Base-by-base conservation (phyloP, 2,113 vertebrate species). In the Leuciscus idus region DNA sequence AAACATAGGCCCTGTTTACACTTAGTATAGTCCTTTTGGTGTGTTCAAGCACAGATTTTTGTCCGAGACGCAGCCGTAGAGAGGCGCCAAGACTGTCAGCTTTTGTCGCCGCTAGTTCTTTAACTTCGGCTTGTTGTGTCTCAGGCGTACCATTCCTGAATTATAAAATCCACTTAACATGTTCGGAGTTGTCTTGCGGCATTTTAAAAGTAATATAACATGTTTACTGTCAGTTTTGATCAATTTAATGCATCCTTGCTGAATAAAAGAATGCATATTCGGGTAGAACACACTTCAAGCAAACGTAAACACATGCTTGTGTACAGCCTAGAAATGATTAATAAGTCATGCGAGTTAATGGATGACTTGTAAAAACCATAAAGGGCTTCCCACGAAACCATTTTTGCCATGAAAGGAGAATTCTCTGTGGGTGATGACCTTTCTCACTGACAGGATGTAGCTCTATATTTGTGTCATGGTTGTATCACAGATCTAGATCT, bases 401-500 rank as follows among this genome's bases (percentile, higher is more conserved):
- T 52, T 77, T 77, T 52, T 55, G 75, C 75, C 48, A 55, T 52
- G 48, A 77, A 55, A 52, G 75, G 75, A 39, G 52, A 79, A 61
- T 26, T 80, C 57, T 61, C 23, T 61, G 23, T 57, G 17, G 26
- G 78, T 80, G 26, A 21, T 77, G 26, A 55, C 75, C 75, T 77
- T 77, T 77, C 50, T 52, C 26, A 28, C n/a, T 55, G 59, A 81
- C 57, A 48, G 21, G 43, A 48, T 81, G 39, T 19, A 30, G 61
- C 43, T 66, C 59, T 81, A 3, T 81, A 21, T 66, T n/a, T 80
- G 57, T 43, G 55, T 80, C 55, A 46, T 62, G 36, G 78, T 62
- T 62, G 48, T 68, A 81, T 81, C 80, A 33, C 8, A 7, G n/a
- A 26, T 81, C 15, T 30, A 81, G 59, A 81, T 81, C 79, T 64